Base-by-base conservation (phyloP, 2,113 vertebrate species). In the Lophochroa leadbeateri region DNA sequence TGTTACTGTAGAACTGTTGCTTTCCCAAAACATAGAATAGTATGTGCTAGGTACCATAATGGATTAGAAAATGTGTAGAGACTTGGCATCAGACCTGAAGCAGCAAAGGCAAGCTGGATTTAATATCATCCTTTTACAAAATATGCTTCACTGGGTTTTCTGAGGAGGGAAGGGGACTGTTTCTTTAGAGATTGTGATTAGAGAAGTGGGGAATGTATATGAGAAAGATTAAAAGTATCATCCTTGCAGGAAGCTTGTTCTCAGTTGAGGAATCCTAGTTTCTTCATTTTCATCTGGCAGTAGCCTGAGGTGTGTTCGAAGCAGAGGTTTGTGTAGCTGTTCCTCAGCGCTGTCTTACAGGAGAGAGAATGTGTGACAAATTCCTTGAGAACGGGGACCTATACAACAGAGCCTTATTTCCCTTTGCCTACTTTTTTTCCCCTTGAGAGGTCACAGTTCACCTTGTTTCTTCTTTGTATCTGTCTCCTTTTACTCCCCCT, bases 21-120 rank as follows among this genome's bases (percentile, higher is more conserved):
- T 94, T 94, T 95, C 63, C 90, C 77, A 80, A 84, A 82, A 71
- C 9, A 35, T 92, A 96, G 78, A 92, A 28, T 88, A 94, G 69
- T 78, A 69, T 65, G 39, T 68, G 78, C 74, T 78, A 52, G 63
- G 37, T 96, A 81, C 72, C 74, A 4, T 88, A 70, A 86, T 67
- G 72, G 43, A 28, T 79, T 68, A 72, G 85, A 47, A 90, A 78
- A 47, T 33, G 28, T 69, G 23, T 77, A 68, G 69, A 27, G 57
- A 44, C 50, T 58, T 92, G 65, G 67, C 57, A 46, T 74, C 90
- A 49, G 63, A 69, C 33, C 61, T 75, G 67, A 92, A 76, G 81
- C 79, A 72, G 64, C 65, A 85, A 80, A 89, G 69, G 41, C 76
- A 83, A 46, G 44, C 76, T 84, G 65, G 76, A 60, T 37, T 58